Evolutionary conservation across 2,113 vertebrate species (phyloP).

Genomic region (Peromyscus polionotus): DNA sequence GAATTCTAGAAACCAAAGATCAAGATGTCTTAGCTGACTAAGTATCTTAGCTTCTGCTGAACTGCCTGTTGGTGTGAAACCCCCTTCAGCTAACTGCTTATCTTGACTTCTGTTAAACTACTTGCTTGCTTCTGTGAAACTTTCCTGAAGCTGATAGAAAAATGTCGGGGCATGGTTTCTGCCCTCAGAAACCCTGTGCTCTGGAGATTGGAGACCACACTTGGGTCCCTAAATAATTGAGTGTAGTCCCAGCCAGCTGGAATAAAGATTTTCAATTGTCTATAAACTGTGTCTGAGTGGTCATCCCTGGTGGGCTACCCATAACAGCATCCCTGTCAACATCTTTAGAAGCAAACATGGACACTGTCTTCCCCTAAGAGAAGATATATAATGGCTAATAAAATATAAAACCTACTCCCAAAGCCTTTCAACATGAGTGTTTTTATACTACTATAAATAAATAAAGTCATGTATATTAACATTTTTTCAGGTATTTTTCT

Average conservation of each 20-base stretch:
- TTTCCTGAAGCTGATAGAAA: background rate
- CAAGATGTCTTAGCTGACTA: background rate
- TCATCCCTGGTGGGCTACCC: background rate
- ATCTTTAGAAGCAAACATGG: constrained; percentile 13
- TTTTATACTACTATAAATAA: constrained; percentile 8
- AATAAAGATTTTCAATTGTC: background rate
- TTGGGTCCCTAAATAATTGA: background rate
- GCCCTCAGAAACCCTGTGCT: background rate
- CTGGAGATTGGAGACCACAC: background rate
- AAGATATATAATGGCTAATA: background rate
- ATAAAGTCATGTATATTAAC: background rate
- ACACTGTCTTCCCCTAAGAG: background rate
- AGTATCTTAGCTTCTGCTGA: background rate
- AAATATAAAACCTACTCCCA: background rate
- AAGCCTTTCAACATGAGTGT: background rate
- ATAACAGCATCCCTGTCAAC: background rate
- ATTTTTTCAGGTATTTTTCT: background rate
- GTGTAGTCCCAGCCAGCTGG: background rate
- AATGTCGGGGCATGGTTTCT: background rate
- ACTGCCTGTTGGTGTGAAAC: background rate
- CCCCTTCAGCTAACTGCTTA: background rate
- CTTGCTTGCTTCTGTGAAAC: background rate
- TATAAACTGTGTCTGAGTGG: background rate
- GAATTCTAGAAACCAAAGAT: background rate
- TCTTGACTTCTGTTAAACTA: background rate